Base-by-base conservation (phyloP, 2,888 invertebrate genomes). In the Rhopalosiphum nymphaeae region DNA sequence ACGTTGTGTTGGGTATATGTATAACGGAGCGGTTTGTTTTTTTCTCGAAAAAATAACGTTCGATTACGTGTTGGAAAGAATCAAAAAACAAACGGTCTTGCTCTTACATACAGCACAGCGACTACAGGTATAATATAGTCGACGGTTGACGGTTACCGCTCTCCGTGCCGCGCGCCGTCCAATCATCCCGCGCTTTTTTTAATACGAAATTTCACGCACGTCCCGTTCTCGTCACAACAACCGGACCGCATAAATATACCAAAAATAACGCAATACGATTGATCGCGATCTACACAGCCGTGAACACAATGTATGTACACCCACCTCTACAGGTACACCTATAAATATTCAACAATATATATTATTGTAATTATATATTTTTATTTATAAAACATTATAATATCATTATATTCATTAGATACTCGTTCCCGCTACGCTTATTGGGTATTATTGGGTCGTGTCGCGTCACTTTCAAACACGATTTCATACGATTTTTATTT, bases 201-300 rank as follows among this genome's bases (percentile, higher is more conserved):
- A 91, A 85, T 56, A 84, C 56, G 44, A 91, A 91, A 91, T 91
- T 91, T 91, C 91, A 91, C 84, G 84, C 91, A 91, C 91, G 91
- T 91, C n/a, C 56, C 4, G 56, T 84, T 26, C 53, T 84, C 25
- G 91, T 85, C 91, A 56, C 91, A 16, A 53, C 44, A 44, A 53
- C 91, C 29, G 26, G 44, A 67, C 57, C 89, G 42, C 36, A 67
- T 61, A 57, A 11, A 56, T 42, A 53, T 11, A 53, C 29, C n/a
- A 49, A 84, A 46, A 67, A 21, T 11, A 13, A 86, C 29, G 46
- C 44, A 29, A 86, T 26, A 86, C 85, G 5, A 44, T 42, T 13
- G 46, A 44, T 44, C 46, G 85, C 85, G 46, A 29, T 86, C 46
- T 44, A 44, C 46, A 44, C 44, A 29, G 26, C 42, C 11, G 85